Conservation (phyloP, 1,140 invertebrate species). For the Monochamus saltuarius region DNA sequence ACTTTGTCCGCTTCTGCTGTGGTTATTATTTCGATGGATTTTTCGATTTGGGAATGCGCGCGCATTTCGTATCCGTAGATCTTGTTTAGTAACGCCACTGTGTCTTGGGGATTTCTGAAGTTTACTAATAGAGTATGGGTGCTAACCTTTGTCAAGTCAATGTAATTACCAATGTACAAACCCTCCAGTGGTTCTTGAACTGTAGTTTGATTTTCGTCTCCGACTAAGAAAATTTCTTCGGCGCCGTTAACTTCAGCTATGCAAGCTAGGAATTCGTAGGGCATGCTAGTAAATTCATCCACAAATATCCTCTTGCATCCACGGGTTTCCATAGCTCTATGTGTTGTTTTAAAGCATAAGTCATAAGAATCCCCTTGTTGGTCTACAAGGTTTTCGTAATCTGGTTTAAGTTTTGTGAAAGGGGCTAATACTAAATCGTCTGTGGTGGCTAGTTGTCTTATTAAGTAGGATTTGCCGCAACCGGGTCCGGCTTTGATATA, state of each 20-base stretch:
- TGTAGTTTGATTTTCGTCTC: not conserved
- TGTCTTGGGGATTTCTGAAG: conserved; percentile 7
- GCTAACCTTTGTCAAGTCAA: not conserved
- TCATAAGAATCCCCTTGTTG: not conserved
- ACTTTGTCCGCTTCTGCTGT: too few species aligned
- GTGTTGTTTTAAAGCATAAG: conserved; percentile 11
- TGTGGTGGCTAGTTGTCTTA: not conserved
- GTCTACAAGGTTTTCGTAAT: conserved; percentile 1
- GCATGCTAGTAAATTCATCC: conserved; percentile 10
- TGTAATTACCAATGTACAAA: conserved; percentile 6
- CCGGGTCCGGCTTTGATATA: not conserved
- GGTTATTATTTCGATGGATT: too few species aligned
- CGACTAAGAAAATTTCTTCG: conserved; percentile 14
- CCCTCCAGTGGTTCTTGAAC: not conserved
- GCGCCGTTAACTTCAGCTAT: conserved; percentile 12
- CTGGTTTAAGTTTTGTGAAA: conserved; percentile 7
- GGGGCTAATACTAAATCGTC: not conserved
- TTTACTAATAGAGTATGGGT: conserved; percentile 9
- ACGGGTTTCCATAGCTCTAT: conserved; percentile 10
- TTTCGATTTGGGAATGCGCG: too few species aligned
- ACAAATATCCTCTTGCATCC: conserved; percentile 8
- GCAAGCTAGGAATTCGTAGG: conserved; percentile 4
- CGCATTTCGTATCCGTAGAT: too few species aligned
- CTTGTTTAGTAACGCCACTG: too few species aligned
- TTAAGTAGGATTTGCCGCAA: not conserved